These are phyloP conservation scores for Mimumesa dahlbomi DNA, from an alignment of 2,888 invertebrate species.

Conservation along the genomic window DNA sequence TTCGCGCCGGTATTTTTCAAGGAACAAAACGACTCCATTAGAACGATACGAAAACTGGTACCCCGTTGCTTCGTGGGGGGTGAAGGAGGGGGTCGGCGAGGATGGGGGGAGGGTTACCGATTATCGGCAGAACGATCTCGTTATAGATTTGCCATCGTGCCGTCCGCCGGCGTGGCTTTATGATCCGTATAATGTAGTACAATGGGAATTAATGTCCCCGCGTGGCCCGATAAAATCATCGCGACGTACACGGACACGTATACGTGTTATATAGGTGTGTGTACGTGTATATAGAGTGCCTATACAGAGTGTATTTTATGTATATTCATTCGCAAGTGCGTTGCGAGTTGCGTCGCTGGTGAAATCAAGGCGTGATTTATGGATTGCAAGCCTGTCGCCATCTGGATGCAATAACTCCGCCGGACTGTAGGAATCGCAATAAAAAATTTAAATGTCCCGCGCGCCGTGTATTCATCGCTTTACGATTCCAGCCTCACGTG, in stretches of 20 bases:
- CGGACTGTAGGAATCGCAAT: slow-evolving; percentile 32
- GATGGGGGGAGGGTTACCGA: slow-evolving; percentile 52
- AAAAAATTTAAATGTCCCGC: slow-evolving; percentile 52
- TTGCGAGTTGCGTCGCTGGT: slow-evolving; percentile 45
- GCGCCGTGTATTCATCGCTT: slow-evolving; percentile 42
- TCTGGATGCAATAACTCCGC: slow-evolving; percentile 39
- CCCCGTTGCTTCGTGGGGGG: no score
- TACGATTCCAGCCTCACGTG: slow-evolving; percentile 36
- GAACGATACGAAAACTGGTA: slow-evolving; percentile 1
- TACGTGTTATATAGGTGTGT: no score
- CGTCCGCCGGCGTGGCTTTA: slow-evolving; percentile 47
- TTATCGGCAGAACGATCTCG: slow-evolving; percentile 56
- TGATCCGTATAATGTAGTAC: slow-evolving; percentile 59
- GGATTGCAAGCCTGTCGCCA: slow-evolving; percentile 23
- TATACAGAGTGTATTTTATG: slow-evolving; percentile 60
- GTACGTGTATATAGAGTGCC: no score
- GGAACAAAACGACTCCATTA: slow-evolving; percentile 15
- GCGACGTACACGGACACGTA: slow-evolving; percentile 30
- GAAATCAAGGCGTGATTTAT: slow-evolving; percentile 64
- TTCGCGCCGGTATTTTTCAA: slow-evolving; percentile 1
- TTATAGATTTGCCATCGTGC: slow-evolving; percentile 50
- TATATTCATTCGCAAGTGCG: slow-evolving; percentile 56
- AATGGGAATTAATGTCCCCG: slow-evolving; percentile 64
- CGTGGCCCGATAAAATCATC: slow-evolving; percentile 59
- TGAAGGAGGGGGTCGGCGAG: no score